A percentile compares a stretch with the other conserved stretches of the same genome.
Evolutionary conservation across 2,888 invertebrate genomes (phyloP).

Genomic region (Callyntrura guangdongensis): DNA sequence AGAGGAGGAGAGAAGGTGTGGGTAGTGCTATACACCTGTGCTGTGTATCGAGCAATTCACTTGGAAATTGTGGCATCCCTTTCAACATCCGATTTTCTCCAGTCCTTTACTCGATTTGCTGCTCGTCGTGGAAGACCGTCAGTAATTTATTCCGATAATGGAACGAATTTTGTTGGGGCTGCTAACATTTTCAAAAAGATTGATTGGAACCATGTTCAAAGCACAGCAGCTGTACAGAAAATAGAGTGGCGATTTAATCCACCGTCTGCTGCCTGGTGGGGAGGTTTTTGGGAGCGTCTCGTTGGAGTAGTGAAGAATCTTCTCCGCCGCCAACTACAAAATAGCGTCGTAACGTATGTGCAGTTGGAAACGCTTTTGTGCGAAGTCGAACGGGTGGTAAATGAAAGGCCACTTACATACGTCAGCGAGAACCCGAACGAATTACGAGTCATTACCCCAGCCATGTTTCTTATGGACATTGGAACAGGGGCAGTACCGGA

Average conservation of each 20-base stretch:
- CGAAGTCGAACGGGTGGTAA: no score
- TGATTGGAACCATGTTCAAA: background rate
- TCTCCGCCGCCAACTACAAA: no score
- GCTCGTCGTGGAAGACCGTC: background rate
- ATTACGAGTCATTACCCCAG: no score
- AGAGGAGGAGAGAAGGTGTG: conserved; percentile 85
- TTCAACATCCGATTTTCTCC: background rate
- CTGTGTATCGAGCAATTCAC: conserved; percentile 86
- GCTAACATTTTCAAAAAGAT: background rate
- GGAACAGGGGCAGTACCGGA: no score
- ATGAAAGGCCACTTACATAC: no score
- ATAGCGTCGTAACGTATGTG: no score
- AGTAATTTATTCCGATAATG: conserved; percentile 34
- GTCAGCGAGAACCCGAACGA: no score
- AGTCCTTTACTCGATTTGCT: background rate
- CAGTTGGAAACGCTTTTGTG: no score
- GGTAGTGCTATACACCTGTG: conserved; percentile 86
- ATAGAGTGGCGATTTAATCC: conserved; percentile 47
- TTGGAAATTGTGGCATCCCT: conserved; percentile 83
- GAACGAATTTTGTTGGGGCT: conserved; percentile 23
- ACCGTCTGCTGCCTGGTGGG: conserved; percentile 36
- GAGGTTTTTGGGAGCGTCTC: conserved; percentile 27
- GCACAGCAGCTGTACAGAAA: background rate
- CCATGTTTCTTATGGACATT: no score
- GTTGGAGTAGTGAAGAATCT: background rate